Evolutionary conservation across 2,888 invertebrate species (phyloP).

Genomic region (Timandra comae): DNA sequence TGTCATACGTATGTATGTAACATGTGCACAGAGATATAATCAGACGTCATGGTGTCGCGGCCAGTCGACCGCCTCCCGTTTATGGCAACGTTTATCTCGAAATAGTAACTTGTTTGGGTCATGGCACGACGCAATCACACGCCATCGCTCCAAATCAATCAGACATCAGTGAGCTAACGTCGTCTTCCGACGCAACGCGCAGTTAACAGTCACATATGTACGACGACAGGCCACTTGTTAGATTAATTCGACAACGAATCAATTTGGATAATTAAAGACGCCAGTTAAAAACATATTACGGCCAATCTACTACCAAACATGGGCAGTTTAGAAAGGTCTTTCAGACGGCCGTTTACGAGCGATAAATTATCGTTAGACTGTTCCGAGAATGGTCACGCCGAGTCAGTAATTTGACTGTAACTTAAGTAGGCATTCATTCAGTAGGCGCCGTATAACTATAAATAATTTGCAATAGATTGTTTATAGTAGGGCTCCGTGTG

Average conservation of each 20-base stretch:
- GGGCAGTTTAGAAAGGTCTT: slow-evolving; percentile 32
- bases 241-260: slow-evolving; percentile 21
- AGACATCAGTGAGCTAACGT: slow-evolving; percentile 37
- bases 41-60: slow-evolving; percentile 36
- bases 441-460: slow-evolving; percentile 47
- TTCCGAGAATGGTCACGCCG: slow-evolving; percentile 32
- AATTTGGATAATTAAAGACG: slow-evolving; percentile 24
- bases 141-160: slow-evolving; percentile 62
- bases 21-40: slow-evolving; percentile 20
- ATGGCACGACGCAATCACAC: slow-evolving; percentile 62
- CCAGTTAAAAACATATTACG: slow-evolving; percentile 27
- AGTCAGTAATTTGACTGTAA: slow-evolving; percentile 34
- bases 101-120: slow-evolving; percentile 73
- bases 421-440: slow-evolving; percentile 38
- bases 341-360: slow-evolving; percentile 20
- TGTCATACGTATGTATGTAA: background rate
- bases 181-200: slow-evolving; percentile 8
- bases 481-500: slow-evolving; percentile 31
- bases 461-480: slow-evolving; percentile 45
- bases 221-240: slow-evolving; percentile 13
- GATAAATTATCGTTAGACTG: slow-evolving; percentile 24
- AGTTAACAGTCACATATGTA: slow-evolving; percentile 3
- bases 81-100: slow-evolving; percentile 72
- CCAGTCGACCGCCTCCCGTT: slow-evolving; percentile 52
- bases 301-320: slow-evolving; percentile 25